These are phyloP conservation scores for Drusus annulatus DNA, from an alignment of 1,140 invertebrate species.

Conservation along the genomic window DNA sequence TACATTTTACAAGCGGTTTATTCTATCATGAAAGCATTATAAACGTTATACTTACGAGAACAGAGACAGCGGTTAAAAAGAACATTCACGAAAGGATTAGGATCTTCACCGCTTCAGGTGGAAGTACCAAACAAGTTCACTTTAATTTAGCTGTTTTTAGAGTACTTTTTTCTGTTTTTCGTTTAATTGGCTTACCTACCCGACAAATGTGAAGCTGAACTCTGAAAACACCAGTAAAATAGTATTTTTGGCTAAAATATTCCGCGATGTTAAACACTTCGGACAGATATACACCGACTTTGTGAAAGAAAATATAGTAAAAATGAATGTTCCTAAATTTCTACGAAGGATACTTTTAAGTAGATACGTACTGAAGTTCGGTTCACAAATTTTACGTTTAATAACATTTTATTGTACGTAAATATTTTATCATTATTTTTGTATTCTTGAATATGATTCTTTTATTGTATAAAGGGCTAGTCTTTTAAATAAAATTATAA, in stretches of 20 bases:
- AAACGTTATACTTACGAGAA: conserved; percentile 45
- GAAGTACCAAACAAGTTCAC: background rate
- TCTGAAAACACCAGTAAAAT: background rate
- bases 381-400: too few relatives aligned
- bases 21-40: background rate
- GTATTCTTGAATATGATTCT: too few relatives aligned
- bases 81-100: conserved; percentile 45
- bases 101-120: background rate
- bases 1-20: background rate
- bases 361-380: too few relatives aligned
- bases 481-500: too few relatives aligned
- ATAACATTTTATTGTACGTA: too few relatives aligned
- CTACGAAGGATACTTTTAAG: too few relatives aligned
- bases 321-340: too few relatives aligned
- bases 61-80: conserved; percentile 37
- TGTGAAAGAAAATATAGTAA: background rate
- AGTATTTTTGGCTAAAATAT: background rate
- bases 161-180: too few relatives aligned
- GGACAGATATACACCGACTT: background rate
- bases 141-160: too few relatives aligned
- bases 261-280: background rate
- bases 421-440: too few relatives aligned
- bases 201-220: background rate
- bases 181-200: too few relatives aligned
- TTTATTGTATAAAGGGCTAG: too few relatives aligned